Evolutionary conservation across 2,888 invertebrate species (phyloP), one percentile per base, ranked within the genome.

Genomic region (Melinaea marsaeus): DNA sequence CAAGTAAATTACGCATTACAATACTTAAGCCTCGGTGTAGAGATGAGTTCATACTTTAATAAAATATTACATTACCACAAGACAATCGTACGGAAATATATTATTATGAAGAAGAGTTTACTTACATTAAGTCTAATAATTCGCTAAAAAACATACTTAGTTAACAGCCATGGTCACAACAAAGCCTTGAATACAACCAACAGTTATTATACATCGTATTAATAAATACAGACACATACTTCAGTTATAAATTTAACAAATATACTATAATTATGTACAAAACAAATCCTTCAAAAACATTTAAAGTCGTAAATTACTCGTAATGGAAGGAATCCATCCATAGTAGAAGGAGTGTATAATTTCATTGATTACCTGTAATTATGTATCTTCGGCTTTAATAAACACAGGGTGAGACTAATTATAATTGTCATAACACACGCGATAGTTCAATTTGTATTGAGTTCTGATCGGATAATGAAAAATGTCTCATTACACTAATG

Each of bases 291-390:
- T 35, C 55, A 13, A 56, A 37, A 13, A 11, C 59, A 47, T 59
- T 62, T 57, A 56, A 62, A 55, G 57, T 59, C 42, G 63, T 63
- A 61, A 65, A 63, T 64, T 54, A 58, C 58, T 60, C 60, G 55
- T 63, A 60, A 65, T 65, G 54, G 61, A 13, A 45, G 55, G 46
- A 55, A 47, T 46, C 35, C 60, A 47, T 46, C 35, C 60, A 61
- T 60, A 59, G 59, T 57, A 60, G 37, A 57, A 35, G 6, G 32
- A 57, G 61, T 58, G 45, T 61, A 62, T 68, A 63, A 65, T 68
- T 63, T 61, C 63, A 63, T 60, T 66, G 63, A 66, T 61, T 51
- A 35, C 57, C 55, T 57, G 61, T 69, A 68, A 65, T 66, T 65
- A 51, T 55, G 55, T 54, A 62, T 60, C 57, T 62, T 60, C 60